Base-by-base conservation (phyloP, 2,888 invertebrate genomes). In the Zelleria hepariella region DNA sequence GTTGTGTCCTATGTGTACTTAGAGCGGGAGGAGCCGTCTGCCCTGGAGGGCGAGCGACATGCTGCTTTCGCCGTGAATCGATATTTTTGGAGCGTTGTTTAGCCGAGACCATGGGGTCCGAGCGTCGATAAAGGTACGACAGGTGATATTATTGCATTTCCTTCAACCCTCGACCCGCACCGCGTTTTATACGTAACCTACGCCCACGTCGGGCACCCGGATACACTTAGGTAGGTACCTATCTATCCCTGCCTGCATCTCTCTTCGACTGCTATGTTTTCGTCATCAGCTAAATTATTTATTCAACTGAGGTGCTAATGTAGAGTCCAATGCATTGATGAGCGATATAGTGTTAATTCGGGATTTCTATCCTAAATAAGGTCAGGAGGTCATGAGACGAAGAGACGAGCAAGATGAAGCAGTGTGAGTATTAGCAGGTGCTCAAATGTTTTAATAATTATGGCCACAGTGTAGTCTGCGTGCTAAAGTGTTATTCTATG, bases 31-130 rank as follows among this genome's bases (percentile, higher is more conserved):
- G 77, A 82, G 77, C 85, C 77, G 86, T 83, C 84, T 83, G 85
- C 84, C 82, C 84, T 78, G 80, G 80, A 84, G 86, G 86, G 84
- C 84, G 84, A 81, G 82, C 85, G 86, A 85, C 86, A 87, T 87
- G 87, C 86, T 85, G 86, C 82, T 82, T 85, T 85, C 82, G 80
- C 79, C 75, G 83, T 86, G 86, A 88, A 87, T 88, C 88, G 86
- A 87, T 88, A 88, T 82, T 86, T 86, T 86, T 83, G 86, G 86
- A 86, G 77, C 87, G 77, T 76, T 85, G 76, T 80, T 74, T 73
- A 82, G 79, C 80, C 73, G 77, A 83, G 80, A 86, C 77, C 81
- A 86, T 86, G 88, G 80, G 80, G 78, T 82, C 80, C 77, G 71
- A 77, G 79, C 75, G 79, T 80, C 77, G 84, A 75, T 86, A 82